Conservation (phyloP, 1,140 invertebrate species). For the Sitophilus oryzae region DNA sequence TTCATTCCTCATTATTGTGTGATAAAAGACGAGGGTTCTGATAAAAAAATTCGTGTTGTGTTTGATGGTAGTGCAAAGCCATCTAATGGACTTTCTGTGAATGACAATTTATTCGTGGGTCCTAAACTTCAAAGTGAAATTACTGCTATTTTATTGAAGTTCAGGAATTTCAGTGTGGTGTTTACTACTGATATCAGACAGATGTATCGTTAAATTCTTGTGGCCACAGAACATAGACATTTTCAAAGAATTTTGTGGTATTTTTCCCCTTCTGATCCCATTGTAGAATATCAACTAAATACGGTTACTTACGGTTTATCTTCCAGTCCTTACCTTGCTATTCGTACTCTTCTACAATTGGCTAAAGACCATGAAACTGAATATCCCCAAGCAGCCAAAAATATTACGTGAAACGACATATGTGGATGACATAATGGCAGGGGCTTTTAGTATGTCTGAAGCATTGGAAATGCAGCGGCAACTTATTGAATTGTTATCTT, state of each 20-base stretch:
- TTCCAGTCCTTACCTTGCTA: conserved; percentile 32
- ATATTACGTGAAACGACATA: conserved; percentile 26
- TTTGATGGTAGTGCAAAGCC: too few relatives aligned
- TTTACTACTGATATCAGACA: conserved; percentile 18
- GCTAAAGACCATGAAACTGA: conserved; percentile 21
- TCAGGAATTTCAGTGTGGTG: too few relatives aligned
- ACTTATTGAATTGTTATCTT: neutral
- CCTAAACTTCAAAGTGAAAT: too few relatives aligned
- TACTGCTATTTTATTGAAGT: too few relatives aligned
- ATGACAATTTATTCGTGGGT: too few relatives aligned
- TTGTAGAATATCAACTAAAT: conserved; percentile 14
- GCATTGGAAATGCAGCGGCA: neutral
- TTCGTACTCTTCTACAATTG: conserved; percentile 28
- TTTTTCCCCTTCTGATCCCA: conserved; percentile 7
- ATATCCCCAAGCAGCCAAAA: conserved; percentile 18
- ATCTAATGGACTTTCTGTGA: too few relatives aligned
- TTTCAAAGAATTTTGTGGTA: conserved; percentile 22
- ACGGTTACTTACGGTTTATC: conserved; percentile 37
- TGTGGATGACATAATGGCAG: conserved; percentile 18
- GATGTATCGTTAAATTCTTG: conserved; percentile 21
- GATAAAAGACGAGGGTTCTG: too few relatives aligned
- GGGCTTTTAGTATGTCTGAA: neutral
- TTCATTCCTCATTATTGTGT: too few relatives aligned
- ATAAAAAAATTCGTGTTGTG: too few relatives aligned
- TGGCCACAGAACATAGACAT: neutral